Evolutionary conservation across 2,113 vertebrate genomes (phyloP).

Genomic region (Sisor rabdophorus): DNA sequence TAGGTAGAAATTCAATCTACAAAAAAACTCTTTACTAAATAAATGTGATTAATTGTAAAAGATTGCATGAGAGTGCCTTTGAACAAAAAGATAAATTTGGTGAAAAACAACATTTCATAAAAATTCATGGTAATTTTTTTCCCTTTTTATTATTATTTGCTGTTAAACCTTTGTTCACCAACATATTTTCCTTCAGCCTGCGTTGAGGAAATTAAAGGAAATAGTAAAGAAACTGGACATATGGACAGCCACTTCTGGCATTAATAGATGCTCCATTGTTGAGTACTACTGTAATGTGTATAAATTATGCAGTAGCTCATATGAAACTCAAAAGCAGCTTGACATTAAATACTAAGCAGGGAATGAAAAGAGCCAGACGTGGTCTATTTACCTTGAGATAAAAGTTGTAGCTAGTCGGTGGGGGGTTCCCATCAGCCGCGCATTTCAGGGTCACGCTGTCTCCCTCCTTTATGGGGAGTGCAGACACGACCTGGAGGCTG

Average conservation of each 20-base stretch:
- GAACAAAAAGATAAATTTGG: neutral
- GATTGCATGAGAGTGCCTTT: neutral
- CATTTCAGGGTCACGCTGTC: slow-evolving; percentile 88
- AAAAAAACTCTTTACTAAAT: too few species aligned
- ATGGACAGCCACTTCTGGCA: neutral
- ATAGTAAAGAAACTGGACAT: neutral
- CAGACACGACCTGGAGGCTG: slow-evolving; percentile 72
- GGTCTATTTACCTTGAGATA: slow-evolving; percentile 67
- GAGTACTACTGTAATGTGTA: slow-evolving; percentile 4
- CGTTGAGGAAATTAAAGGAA: neutral
- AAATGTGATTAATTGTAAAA: neutral
- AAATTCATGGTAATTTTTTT: neutral
- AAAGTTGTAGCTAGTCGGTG: slow-evolving; percentile 86
- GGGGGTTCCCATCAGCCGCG: slow-evolving; percentile 88
- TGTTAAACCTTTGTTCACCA: neutral
- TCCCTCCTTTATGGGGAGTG: slow-evolving; percentile 79
- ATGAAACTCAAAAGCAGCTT: neutral
- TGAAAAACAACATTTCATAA: neutral
- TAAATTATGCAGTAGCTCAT: slow-evolving; percentile 9
- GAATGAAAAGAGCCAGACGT: slow-evolving; percentile 8
- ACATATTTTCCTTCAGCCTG: neutral
- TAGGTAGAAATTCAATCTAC: too few species aligned
- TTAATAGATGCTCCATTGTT: neutral
- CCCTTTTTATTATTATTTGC: neutral
- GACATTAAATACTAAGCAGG: slow-evolving; percentile 9